Evolutionary conservation across 92 coral and sea anemone species (phyloP), one percentile per base, ranked within the genome.

Genomic region (Bergia puertoricense): DNA sequence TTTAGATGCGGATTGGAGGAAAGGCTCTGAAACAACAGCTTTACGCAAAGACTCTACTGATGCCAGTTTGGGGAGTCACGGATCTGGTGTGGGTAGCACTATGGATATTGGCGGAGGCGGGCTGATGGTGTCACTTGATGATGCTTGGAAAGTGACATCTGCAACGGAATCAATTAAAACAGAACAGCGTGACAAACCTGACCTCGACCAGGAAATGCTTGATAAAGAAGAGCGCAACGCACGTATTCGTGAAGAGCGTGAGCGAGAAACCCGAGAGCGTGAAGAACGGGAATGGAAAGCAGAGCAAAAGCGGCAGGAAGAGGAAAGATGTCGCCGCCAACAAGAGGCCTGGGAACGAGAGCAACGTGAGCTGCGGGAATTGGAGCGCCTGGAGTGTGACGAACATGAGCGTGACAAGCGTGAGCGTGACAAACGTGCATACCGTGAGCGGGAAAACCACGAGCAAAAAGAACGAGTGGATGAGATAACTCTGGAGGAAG

Each of bases 291-390:
- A 89, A 56, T 92, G 94, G 94, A 77, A 86, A 77, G 92, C 80
- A 51, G 82, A 89, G 13, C 85, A 89, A 65, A 86, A 89, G 65
- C 90, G 59, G 42, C 90, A 84, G 42, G 90, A 92, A 74, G 94
- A 92, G 76, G 76, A 44, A 59, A 76, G 86, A 82, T 85, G 77
- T 3, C 85, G n/a, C 57, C 94, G 94, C 73, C 92, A 92, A 86
- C 90, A 77, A 68, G 94, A 89, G 86, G 94, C 92, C 20, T 82
- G 94, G 91, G 94, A 92, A 83, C 92, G 86, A 14, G 94, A 89
- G 68, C 90, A 92, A n/a, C 94, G 90, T 62, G 94, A 92, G 45
- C 83, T 89, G 73, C 86, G 75, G 39, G 94, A 89, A 76, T 82
- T 92, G 65, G 92, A 92, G 13, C 85, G 88, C n/a, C 86, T 81